Percentiles rank a stretch among this genome's conserved stretches.
These are phyloP conservation scores for Chaenogobius annularis DNA, from an alignment of 2,113 vertebrate genomes.

Conservation along the genomic window DNA sequence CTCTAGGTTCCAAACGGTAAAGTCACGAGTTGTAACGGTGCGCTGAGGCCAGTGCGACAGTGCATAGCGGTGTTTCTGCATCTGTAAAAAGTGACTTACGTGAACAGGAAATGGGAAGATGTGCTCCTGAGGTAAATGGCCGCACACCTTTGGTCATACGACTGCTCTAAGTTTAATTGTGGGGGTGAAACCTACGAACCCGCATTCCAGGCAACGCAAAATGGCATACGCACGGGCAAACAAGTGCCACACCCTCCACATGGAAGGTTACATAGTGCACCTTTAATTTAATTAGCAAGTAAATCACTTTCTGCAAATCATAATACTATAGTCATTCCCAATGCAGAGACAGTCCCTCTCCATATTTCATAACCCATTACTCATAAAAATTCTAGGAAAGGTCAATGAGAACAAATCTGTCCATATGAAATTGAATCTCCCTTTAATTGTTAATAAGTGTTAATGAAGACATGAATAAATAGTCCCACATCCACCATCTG, in stretches of 20 bases:
- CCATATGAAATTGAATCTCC: not conserved
- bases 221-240: no score
- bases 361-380: not conserved
- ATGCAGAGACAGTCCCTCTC: not conserved
- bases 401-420: not conserved
- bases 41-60: no score
- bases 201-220: no score
- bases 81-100: no score
- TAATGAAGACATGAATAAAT: conserved; percentile 8
- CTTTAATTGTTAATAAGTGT: not conserved
- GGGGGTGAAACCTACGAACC: no score
- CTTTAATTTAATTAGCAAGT: not conserved
- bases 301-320: not conserved
- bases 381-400: not conserved
- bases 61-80: no score
- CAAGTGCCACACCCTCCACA: not conserved
- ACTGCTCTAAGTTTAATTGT: no score
- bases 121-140: no score
- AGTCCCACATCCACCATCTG: not conserved
- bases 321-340: not conserved
- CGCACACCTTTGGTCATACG: no score
- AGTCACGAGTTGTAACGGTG: no score
- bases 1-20: no score
- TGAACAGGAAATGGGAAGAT: no score
- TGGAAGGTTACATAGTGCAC: not conserved